Base-by-base conservation (phyloP, 2,888 invertebrate genomes). In the Eilema caniola region DNA sequence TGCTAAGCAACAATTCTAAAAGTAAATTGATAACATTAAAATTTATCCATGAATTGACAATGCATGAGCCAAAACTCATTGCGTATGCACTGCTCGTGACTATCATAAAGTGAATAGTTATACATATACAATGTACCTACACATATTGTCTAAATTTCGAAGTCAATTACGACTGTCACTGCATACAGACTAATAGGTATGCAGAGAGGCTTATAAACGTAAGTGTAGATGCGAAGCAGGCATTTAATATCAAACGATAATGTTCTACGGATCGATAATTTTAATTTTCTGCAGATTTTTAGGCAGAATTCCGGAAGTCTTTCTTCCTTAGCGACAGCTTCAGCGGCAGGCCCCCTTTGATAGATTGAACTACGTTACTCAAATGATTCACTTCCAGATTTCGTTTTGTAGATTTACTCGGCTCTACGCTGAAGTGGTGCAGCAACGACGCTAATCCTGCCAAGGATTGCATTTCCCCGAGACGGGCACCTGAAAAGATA, bases 391-490 rank as follows among this genome's bases (percentile, higher is more conserved):
- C 69, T 63, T 73, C 74, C 3, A 77, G 76, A 1, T 74, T 20
- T 0, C 80, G 72, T 23, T 70, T 76, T 0, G 88, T 85, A n/a
- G 61, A 37, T 4, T 78, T 57, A 0, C 78, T 67, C 11, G 89
- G 89, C 57, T 87, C 87, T 25, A 92, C 88, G 2, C 83, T 78
- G 74, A 91, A 92, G 69, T 86, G 88, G 28, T 88, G 88, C 24
- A 92, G 80, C 3, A 92, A 12, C 0, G 89, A 89, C 24, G 90
- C 92, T 3, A 92, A 77, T 0, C 92, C 92, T 3, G 92, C 91
- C 28, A 92, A 72, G 0, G 92, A 91, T 78, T 91, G 91, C 92
- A 92, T 90, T 69, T 88, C 86, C 2, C 91, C 92, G 4, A 92
- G 76, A 56, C 92, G 88, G 23, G 85, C 85, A 53, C 91, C 92